Percentiles rank a stretch among this genome's conserved stretches.
Evolutionary conservation across 2,113 vertebrate species (phyloP).

Genomic region (Ornithorhynchus anatinus): DNA sequence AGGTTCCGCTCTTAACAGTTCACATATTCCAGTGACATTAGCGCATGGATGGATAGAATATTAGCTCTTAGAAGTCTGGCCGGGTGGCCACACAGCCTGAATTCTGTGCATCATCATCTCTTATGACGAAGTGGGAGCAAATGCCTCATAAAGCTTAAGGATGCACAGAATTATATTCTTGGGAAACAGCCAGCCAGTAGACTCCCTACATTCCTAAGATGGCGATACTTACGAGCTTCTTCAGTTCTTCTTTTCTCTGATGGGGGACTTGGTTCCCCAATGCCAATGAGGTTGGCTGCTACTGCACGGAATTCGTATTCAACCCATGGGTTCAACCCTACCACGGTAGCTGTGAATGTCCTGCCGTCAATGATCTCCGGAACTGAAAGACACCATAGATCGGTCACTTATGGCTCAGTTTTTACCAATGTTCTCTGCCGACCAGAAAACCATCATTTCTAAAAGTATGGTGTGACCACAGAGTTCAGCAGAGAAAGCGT

Average conservation of each 20-base stretch:
- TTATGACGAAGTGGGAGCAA: background rate
- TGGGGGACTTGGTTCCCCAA: conserved; percentile 91
- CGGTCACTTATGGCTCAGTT: background rate
- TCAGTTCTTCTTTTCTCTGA: conserved; percentile 92
- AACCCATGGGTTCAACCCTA: conserved; percentile 94
- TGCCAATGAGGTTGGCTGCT: conserved; percentile 90
- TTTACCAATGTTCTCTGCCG: too few relatives aligned
- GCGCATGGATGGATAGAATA: too few relatives aligned
- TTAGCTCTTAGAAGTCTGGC: too few relatives aligned
- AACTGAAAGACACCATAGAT: conserved; percentile 68
- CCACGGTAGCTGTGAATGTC: conserved; percentile 90
- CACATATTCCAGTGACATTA: too few relatives aligned
- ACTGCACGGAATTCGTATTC: conserved; percentile 95
- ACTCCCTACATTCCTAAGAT: background rate
- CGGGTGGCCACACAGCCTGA: too few relatives aligned
- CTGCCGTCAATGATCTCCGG: conserved; percentile 88
- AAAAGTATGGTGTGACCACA: too few relatives aligned
- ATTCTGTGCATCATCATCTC: background rate
- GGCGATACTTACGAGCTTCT: conserved; percentile 84
- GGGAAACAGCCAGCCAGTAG: background rate
- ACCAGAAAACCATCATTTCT: too few relatives aligned
- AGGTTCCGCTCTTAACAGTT: too few relatives aligned
- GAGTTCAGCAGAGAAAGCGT: too few relatives aligned
- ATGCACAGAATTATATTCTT: background rate
- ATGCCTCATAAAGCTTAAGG: background rate